These are phyloP conservation scores for Calameuta idolon DNA, from an alignment of 2,888 invertebrate genomes.

Conservation along the genomic window DNA sequence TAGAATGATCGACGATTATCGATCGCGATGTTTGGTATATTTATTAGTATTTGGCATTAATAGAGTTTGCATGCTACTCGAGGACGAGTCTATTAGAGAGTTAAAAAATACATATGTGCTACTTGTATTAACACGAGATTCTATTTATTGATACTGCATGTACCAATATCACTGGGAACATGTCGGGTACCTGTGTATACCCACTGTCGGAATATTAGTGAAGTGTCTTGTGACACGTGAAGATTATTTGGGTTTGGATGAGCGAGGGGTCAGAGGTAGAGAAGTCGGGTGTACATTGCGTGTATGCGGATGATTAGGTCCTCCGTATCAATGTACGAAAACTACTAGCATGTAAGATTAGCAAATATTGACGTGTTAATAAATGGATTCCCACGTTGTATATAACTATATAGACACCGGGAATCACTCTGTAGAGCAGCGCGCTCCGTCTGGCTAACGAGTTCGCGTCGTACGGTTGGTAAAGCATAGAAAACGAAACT, in stretches of 20 bases:
- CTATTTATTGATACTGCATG: not conserved
- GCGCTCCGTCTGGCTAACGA: not conserved
- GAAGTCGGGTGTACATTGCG: not conserved
- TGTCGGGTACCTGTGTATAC: not conserved
- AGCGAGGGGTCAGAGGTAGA: not conserved
- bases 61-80: not conserved
- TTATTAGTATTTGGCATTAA: not conserved
- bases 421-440: not conserved
- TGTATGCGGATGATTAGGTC: not conserved
- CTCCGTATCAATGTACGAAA: not conserved
- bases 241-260: not conserved
- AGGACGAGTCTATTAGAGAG: not conserved
- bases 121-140: not conserved
- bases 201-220: not conserved
- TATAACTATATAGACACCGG: not conserved
- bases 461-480: not conserved
- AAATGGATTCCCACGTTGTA: not conserved
- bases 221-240: not conserved
- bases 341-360: not conserved
- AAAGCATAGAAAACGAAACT: conserved; percentile 1
- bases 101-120: not conserved
- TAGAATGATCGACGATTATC: not conserved
- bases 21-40: not conserved
- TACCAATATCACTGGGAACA: not conserved
- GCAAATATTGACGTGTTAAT: not conserved